Evolutionary conservation across 2,888 invertebrate species (phyloP).

Genomic region (Pseudococcus jackbeardsleyi): DNA sequence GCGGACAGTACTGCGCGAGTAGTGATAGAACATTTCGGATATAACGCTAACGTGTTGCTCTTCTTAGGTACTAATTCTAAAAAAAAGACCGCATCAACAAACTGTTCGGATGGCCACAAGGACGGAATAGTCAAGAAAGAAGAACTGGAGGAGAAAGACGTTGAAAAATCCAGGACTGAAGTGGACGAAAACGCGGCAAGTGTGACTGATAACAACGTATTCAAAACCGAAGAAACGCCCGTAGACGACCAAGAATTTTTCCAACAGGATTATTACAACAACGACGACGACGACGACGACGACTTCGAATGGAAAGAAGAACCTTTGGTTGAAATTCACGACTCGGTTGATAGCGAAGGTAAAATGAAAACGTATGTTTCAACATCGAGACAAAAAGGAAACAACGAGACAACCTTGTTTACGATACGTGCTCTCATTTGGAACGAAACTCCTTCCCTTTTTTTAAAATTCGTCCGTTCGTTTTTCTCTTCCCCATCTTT

Average conservation of each 20-base stretch:
- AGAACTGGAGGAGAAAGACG: neutral
- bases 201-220: neutral
- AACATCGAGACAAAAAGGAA: no score
- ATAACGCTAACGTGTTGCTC: neutral
- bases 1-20: no score
- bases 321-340: slow-evolving; percentile 36
- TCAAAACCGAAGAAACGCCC: slow-evolving; percentile 35
- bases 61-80: neutral
- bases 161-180: neutral
- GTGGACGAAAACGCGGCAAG: neutral
- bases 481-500: no score
- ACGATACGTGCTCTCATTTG: no score
- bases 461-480: no score
- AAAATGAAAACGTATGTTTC: neutral
- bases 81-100: neutral
- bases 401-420: no score
- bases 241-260: slow-evolving; percentile 36
- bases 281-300: slow-evolving; percentile 66
- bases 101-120: neutral
- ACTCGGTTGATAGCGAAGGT: slow-evolving; percentile 57
- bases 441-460: no score
- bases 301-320: slow-evolving; percentile 67
- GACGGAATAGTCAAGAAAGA: slow-evolving; percentile 30
- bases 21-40: neutral
- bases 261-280: slow-evolving; percentile 45